A percentile compares a stretch with the other conserved stretches of the same genome.
These are phyloP conservation scores for Zootoca vivipara DNA, from an alignment of 2,113 vertebrate genomes.

Conservation along the genomic window DNA sequence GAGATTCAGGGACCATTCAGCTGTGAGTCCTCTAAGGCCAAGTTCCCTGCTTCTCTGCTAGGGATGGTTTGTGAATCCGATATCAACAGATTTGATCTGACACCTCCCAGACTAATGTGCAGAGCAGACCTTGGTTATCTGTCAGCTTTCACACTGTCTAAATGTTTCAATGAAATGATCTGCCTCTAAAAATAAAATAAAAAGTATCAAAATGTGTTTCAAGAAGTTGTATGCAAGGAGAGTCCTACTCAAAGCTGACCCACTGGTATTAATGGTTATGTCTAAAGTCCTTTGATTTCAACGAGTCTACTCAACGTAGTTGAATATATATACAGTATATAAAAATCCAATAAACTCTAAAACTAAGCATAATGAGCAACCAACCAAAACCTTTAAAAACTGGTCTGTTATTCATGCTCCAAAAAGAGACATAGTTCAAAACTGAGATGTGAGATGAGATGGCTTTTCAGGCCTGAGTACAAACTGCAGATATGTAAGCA, in stretches of 20 bases:
- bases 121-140: not conserved
- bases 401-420: slow-evolving; percentile 45
- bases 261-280: no score
- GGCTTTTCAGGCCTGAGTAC: slow-evolving; percentile 6
- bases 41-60: not conserved
- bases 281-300: no score
- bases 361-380: not conserved
- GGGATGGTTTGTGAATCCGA: not conserved
- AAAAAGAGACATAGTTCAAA: slow-evolving; percentile 39
- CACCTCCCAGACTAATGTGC: not conserved
- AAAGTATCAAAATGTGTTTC: no score
- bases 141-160: not conserved
- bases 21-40: not conserved
- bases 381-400: not conserved
- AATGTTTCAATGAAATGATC: not conserved
- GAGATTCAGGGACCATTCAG: not conserved
- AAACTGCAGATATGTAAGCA: not conserved
- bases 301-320: no score
- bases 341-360: no score
- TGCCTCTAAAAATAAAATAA: not conserved
- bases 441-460: slow-evolving; percentile 10
- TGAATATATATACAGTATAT: no score
- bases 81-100: not conserved
- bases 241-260: no score
- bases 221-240: no score